Conservation (phyloP, 64 coral and sea anemone genomes). For the Stichodactyla mertensii region DNA sequence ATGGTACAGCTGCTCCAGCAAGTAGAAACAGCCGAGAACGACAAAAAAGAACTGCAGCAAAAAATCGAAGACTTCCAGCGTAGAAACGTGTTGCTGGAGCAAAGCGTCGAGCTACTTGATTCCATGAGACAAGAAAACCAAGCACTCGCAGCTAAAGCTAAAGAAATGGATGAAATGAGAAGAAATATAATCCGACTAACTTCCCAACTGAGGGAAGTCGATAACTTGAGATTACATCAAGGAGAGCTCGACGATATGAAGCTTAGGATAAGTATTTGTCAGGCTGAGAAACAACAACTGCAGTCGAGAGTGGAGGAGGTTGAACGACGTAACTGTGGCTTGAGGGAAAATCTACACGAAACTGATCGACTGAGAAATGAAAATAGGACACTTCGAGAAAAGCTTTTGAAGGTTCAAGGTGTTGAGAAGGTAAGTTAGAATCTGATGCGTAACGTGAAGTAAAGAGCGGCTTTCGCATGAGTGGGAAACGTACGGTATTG, state of each 20-base stretch:
- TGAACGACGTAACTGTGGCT: constrained; percentile 9
- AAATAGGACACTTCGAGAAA: constrained; percentile 40
- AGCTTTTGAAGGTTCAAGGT: constrained; percentile 10
- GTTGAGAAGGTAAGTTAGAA: constrained; percentile 7
- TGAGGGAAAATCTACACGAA: constrained; percentile 42
- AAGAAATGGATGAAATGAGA: constrained; percentile 66
- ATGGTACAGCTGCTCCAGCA: constrained; percentile 25
- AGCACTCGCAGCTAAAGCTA: constrained; percentile 45
- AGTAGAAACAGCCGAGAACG: constrained; percentile 21
- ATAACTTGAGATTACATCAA: constrained; percentile 23
- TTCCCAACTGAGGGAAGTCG: constrained; percentile 61
- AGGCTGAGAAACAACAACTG: constrained; percentile 50
- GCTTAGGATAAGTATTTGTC: constrained; percentile 25
- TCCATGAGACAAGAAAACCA: constrained; percentile 52
- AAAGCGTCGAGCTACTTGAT: constrained; percentile 23
- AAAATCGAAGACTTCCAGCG: constrained; percentile 35
- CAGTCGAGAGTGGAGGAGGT: constrained; percentile 36
- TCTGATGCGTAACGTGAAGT: too few species aligned
- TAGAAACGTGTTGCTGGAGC: constrained; percentile 41
- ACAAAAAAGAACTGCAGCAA: constrained; percentile 44
- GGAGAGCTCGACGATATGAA: constrained; percentile 33
- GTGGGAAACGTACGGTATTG: too few species aligned
- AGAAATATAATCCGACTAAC: constrained; percentile 66
- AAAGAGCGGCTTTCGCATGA: too few species aligned
- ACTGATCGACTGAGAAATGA: constrained; percentile 61